Percentiles rank a stretch among this genome's conserved stretches.
phyloP scores from a whole-genome alignment of 1,140 invertebrate genomes.

The Diorhabda sublineata region DNA sequence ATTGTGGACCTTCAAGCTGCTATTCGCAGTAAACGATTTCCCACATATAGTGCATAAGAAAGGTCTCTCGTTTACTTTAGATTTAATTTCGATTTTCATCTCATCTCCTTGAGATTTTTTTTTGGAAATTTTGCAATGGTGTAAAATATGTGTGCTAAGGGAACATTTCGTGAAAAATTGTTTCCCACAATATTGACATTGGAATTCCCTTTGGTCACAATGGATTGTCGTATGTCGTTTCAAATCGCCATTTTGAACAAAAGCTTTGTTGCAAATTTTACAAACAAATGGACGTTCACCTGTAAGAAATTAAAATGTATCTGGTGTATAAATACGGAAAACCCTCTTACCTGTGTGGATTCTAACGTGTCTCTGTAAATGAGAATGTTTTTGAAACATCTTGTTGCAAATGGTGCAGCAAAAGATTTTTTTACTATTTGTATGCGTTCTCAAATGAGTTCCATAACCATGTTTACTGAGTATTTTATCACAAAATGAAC shows the following conservation, averaged over 20 bases:
- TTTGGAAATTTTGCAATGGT: neutral
- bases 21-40: conserved; percentile 6
- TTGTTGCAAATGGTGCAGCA: conserved; percentile 11
- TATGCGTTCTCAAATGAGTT: conserved; percentile 15
- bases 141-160: conserved; percentile 4
- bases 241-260: conserved; percentile 9
- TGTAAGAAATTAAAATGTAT: neutral
- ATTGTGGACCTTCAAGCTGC: conserved; percentile 4
- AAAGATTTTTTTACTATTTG: conserved; percentile 8
- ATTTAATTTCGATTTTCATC: neutral
- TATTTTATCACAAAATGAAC: conserved; percentile 16
- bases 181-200: conserved; percentile 18
- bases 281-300: conserved; percentile 14
- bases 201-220: conserved; percentile 6
- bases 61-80: neutral
- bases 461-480: conserved; percentile 15
- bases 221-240: conserved; percentile 9
- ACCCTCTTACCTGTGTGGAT: conserved; percentile 11
- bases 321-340: neutral
- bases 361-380: conserved; percentile 12
- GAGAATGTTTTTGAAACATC: conserved; percentile 15
- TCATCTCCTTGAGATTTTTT: neutral
- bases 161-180: conserved; percentile 7
- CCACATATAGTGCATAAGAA: conserved; percentile 11
- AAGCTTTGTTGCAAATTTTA: conserved; percentile 3